Conservation (phyloP, 2,113 vertebrate species). For the Elephas maximus region DNA sequence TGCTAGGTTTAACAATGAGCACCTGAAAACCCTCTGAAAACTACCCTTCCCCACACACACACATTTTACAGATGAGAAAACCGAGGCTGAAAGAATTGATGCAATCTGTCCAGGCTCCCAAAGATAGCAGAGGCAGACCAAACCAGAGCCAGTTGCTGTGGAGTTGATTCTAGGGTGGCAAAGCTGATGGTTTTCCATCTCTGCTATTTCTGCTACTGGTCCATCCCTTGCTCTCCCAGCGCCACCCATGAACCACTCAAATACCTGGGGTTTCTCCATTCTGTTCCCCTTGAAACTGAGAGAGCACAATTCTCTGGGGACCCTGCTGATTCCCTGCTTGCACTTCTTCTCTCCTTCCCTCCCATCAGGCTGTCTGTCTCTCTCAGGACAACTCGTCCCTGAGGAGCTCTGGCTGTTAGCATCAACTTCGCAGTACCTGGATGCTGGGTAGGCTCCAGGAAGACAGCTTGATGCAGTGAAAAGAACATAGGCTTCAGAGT, state of each 20-base stretch:
- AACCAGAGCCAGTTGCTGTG: background rate
- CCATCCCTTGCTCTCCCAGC: background rate
- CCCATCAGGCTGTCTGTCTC: background rate
- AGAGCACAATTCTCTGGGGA: background rate
- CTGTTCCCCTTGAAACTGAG: background rate
- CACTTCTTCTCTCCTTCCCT: background rate
- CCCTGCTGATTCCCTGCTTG: background rate
- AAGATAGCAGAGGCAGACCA: background rate
- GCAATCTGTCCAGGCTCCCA: background rate
- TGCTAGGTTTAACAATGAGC: background rate
- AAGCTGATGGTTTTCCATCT: background rate
- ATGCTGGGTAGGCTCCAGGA: background rate
- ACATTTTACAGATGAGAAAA: slow-evolving; percentile 62
- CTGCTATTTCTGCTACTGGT: background rate
- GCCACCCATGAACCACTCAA: background rate
- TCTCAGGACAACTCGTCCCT: background rate
- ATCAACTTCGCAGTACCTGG: background rate
- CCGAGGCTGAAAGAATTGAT: background rate
- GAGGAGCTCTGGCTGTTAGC: background rate
- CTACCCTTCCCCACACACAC: background rate
- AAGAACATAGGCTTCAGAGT: background rate
- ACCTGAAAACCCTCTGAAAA: background rate
- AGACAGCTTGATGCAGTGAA: background rate
- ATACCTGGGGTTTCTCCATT: slow-evolving; percentile 1
- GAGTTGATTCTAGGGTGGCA: background rate